phyloP scores from a whole-genome alignment of 1,140 invertebrate species.

The Ceratina calcarata region DNA sequence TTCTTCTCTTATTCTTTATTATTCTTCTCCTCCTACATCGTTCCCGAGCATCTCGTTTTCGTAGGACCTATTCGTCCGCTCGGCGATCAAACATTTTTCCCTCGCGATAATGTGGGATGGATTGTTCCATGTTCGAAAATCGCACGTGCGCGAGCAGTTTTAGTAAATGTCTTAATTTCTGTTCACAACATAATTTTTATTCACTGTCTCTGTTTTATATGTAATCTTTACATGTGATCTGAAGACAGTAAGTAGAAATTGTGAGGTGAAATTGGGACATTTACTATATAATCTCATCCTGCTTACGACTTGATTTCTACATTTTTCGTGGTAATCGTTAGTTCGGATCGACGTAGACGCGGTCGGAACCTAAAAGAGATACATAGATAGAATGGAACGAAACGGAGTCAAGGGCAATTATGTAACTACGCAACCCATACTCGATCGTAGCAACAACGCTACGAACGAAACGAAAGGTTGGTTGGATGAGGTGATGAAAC shows the following conservation, averaged over 20 bases:
- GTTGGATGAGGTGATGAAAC: too few species aligned
- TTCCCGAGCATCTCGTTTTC: conserved; percentile 34
- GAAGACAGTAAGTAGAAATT: too few species aligned
- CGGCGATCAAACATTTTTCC: background rate
- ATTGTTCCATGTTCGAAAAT: too few species aligned
- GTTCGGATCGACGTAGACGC: background rate
- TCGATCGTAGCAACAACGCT: background rate
- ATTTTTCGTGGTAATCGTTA: background rate
- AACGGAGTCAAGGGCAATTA: conserved; percentile 26
- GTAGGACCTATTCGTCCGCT: conserved; percentile 39
- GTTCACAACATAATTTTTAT: too few species aligned
- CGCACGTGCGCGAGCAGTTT: too few species aligned
- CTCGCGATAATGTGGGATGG: too few species aligned
- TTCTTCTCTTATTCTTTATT: conserved; percentile 16
- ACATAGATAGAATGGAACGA: background rate
- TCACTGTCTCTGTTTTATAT: too few species aligned
- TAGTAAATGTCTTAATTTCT: too few species aligned
- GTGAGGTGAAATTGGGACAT: too few species aligned
- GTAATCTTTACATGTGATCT: too few species aligned
- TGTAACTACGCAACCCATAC: background rate
- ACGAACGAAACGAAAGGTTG: background rate
- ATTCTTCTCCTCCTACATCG: conserved; percentile 22
- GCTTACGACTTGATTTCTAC: conserved; percentile 11
- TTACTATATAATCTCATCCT: too few species aligned
- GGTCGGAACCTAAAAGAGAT: too few species aligned